A percentile compares a stretch with the other conserved stretches of the same genome.
Conservation (phyloP, 2,113 vertebrate species). For the Rhinopomastus cyanomelas region DNA sequence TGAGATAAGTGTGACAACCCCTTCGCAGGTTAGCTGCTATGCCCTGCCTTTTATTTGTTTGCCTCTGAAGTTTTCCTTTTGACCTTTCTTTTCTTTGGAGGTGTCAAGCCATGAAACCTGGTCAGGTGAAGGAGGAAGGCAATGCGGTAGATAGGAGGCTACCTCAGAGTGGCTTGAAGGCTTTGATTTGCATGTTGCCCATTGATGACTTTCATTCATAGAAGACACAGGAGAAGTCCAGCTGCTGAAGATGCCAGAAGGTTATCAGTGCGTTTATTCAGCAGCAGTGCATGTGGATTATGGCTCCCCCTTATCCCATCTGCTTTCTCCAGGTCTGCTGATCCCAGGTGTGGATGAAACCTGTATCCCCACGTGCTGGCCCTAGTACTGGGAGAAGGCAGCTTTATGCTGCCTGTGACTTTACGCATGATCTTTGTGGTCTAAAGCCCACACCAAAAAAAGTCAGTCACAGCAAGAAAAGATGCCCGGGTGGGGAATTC, state of each 20-base stretch:
- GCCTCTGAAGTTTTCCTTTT: not conserved
- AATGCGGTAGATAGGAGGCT: not conserved
- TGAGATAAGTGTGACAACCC: constrained; percentile 94
- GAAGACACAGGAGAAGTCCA: not conserved
- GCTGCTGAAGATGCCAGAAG: not conserved
- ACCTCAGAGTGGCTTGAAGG: not conserved
- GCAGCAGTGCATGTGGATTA: not conserved
- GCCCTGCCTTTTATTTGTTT: constrained; percentile 46
- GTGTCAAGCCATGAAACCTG: constrained; percentile 66
- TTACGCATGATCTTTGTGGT: not conserved
- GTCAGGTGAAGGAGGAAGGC: constrained; percentile 26
- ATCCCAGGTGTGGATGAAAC: not conserved
- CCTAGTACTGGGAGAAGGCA: not conserved
- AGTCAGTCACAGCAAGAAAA: not conserved
- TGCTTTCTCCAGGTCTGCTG: not conserved
- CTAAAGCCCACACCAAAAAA: not conserved
- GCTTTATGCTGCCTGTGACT: not conserved
- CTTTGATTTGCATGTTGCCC: not conserved
- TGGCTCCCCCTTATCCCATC: not conserved
- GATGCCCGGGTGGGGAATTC: not conserved
- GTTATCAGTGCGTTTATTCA: not conserved
- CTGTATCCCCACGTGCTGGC: not conserved
- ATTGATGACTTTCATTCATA: not conserved
- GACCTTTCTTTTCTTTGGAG: constrained; percentile 8
- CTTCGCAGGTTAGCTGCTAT: constrained; percentile 90